Base-by-base conservation (phyloP, 2,113 vertebrate species). In the Scortum barcoo region DNA sequence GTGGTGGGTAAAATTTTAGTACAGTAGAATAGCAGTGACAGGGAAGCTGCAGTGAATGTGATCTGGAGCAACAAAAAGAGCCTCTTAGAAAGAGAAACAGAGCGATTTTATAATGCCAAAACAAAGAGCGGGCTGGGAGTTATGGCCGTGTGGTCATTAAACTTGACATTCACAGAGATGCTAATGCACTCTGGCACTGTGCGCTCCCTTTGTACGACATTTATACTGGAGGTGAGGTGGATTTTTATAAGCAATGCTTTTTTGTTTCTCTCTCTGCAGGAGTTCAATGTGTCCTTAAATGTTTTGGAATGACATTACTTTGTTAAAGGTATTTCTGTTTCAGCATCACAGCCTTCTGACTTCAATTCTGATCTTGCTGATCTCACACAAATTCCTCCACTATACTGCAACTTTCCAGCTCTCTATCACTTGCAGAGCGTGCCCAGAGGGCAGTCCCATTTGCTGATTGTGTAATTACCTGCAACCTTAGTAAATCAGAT, bases 81-180 rank as follows among this genome's bases (percentile, higher is more conserved):
- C 38, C 24, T 58, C 48, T 57, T 50, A 17, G 42, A 44, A 26
- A 63, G 50, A 69, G 10, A 65, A 66, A 72, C 30, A 36, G 13
- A 33, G 40, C 72, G 19, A 22, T 76, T 86, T 65, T 62, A 76
- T 54, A 57, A 82, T 46, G 72, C 26, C 53, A 68, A 83, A 83
- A 69, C 73, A 65, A 70, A 77, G 63, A 62, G 50, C 5, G 2
- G 54, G 36, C 67, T 16, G 50, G 44, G 67, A 68, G 62, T 80
- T 80, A 69, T 54, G 76, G 72, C 69, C 12, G n/a, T 12, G 3
- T 3, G 36, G 70, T 74, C 83, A 51, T 86, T 86, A 84, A 87
- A 79, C 24, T 30, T 73, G 79, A 80, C 84, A 78, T 86, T 90
- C 88, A 76, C 28, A 44, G 51, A 36, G 82, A 83, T 44, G 72